Conservation (phyloP, 2,113 vertebrate genomes). For the Lepisosteus osseus region DNA sequence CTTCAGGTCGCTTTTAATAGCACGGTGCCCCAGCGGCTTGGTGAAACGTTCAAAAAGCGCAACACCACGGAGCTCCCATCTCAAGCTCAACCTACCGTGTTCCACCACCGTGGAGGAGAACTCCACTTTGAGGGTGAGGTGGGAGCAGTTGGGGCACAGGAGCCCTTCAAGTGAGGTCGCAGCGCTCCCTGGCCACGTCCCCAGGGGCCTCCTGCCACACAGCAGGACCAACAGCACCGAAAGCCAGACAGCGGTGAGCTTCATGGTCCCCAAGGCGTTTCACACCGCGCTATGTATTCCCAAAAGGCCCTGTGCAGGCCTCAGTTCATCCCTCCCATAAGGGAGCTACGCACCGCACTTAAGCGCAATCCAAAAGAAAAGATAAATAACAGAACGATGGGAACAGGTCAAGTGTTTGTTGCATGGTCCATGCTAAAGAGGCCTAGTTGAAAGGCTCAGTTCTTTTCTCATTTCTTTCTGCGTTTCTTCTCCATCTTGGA, state of each 20-base stretch:
- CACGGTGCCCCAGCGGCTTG: too few relatives aligned
- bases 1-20: too few relatives aligned
- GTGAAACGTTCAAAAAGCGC: too few relatives aligned
- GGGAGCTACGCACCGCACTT: conserved; percentile 19
- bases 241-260: conserved; percentile 70
- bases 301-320: conserved; percentile 24
- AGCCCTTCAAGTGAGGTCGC: conserved; percentile 50
- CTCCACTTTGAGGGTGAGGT: conserved; percentile 82
- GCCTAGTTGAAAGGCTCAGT: conserved; percentile 58
- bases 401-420: conserved; percentile 58
- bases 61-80: too few relatives aligned
- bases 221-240: conserved; percentile 73
- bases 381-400: not conserved
- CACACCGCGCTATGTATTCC: conserved; percentile 54
- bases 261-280: conserved; percentile 66
- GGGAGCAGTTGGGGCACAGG: conserved; percentile 77
- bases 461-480: conserved; percentile 87
- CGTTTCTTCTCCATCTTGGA: conserved; percentile 94
- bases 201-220: conserved; percentile 69
- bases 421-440: conserved; percentile 64
- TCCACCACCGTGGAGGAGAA: conserved; percentile 89
- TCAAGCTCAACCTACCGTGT: conserved; percentile 73
- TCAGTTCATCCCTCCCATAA: conserved; percentile 38
- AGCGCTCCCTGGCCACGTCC: conserved; percentile 61
- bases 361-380: conserved; percentile 22